Conservation (phyloP, 2,113 vertebrate species). For the Micronycteris hirsuta region DNA sequence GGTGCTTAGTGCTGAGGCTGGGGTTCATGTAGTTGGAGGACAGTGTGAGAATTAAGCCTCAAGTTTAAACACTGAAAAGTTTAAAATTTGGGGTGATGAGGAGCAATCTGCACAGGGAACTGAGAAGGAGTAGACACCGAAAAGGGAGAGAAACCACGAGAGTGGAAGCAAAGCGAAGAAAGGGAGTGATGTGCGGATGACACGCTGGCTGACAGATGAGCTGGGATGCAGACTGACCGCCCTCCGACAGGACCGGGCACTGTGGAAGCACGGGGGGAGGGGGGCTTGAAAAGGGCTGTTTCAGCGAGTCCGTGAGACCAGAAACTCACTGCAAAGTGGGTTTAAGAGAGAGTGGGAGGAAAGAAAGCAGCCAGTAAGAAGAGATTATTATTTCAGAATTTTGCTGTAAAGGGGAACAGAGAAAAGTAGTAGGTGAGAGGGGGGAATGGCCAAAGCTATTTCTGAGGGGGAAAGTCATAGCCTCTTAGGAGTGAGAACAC, state of each 20-base stretch:
- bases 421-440: background rate
- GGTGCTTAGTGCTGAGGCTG: background rate
- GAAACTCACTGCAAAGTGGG: background rate
- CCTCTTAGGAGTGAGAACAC: background rate
- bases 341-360: background rate
- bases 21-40: background rate
- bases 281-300: background rate
- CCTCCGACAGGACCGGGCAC: background rate
- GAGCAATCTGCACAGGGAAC: background rate
- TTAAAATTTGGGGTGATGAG: background rate
- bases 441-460: background rate
- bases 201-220: background rate
- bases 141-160: background rate
- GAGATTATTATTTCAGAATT: background rate
- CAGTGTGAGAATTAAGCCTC: background rate
- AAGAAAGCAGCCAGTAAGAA: background rate
- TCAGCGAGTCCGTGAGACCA: background rate
- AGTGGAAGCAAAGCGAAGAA: background rate
- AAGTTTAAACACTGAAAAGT: background rate
- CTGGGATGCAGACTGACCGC: background rate
- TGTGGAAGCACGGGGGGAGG: background rate
- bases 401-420: background rate
- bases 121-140: background rate
- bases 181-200: background rate
- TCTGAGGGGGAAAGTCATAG: background rate